These are phyloP conservation scores for Scrobipalpa costella DNA, from an alignment of 2,888 invertebrate genomes.

Conservation along the genomic window DNA sequence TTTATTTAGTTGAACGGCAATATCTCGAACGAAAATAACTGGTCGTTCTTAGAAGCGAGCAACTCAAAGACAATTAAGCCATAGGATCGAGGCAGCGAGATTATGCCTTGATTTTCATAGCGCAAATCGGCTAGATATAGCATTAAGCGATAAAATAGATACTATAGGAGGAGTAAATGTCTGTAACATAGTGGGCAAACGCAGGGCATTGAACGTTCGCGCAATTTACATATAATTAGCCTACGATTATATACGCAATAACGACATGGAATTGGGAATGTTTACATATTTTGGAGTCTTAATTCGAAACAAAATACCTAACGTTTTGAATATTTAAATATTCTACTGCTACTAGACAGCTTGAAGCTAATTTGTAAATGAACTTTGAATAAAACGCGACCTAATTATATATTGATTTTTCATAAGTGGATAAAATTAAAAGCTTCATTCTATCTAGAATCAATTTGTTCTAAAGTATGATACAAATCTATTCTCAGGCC, in stretches of 20 bases:
- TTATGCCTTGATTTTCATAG: constrained; percentile 20
- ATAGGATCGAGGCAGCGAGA: constrained; percentile 16
- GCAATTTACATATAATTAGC: constrained; percentile 26
- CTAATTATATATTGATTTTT: neutral
- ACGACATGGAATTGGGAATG: neutral
- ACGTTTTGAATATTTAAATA: neutral
- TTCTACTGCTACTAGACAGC: neutral
- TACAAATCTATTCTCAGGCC: no score
- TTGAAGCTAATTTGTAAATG: neutral
- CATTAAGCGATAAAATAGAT: constrained; percentile 6
- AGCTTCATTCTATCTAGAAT: no score
- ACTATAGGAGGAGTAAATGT: constrained; percentile 20
- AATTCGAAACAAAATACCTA: neutral
- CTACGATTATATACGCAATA: neutral
- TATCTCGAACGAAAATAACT: constrained; percentile 16
- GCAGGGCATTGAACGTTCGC: constrained; percentile 16
- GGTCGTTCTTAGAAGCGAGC: constrained; percentile 19
- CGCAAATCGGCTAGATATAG: constrained; percentile 14
- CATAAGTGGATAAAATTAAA: neutral
- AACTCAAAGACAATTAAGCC: constrained; percentile 19
- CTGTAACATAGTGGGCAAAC: constrained; percentile 20
- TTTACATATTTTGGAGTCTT: neutral
- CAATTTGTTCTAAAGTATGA: no score
- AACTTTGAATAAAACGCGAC: neutral
- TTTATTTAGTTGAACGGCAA: constrained; percentile 16